Base-by-base conservation (phyloP, 2,797 vertebrate genomes). In the Pseudochirops corinnae region DNA sequence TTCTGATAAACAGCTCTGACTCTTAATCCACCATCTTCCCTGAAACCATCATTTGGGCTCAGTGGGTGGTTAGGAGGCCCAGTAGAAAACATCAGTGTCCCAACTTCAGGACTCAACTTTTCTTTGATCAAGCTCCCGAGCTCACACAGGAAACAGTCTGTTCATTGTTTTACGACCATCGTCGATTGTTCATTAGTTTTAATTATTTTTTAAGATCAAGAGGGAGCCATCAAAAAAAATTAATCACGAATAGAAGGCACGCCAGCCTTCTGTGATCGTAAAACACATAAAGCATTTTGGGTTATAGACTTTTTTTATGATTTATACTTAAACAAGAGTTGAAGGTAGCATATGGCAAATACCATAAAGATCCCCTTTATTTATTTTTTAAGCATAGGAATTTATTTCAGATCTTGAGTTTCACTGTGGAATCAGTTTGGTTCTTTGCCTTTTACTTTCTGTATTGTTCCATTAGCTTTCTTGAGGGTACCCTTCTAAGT, bases 131-230 rank as follows among this genome's bases (percentile, higher is more conserved):
- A 94, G 53, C 26, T 94, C 91, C 74, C 93, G 95, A 94, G 94
- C 52, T 24, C 96, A 97, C 94, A 93, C 91, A 90, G 95, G 94
- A 96, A 58, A 95, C 97, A 96, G 95, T 94, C 90, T 90, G 98
- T 91, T 97, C 90, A 12, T 60, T 91, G 96, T 96, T 96, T 95
- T 92, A 46, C 94, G 96, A 95, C 92, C 96, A 91, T 82, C 6
- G 93, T 10, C 0, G 93, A 98, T 91, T 39, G 91, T 97, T 98
- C 98, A 98, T 98, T 97, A 98, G 97, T 96, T 98, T 97, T 98
- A 98, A 98, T 98, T 98, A 97, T 98, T 98, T 98, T 97, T 97
- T 93, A 95, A 97, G 98, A 98, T 98, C 98, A 98, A 97, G 92
- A 96, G 97, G 98, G 98, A 98, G 74, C 96, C 96, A 95, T 98